Percentiles rank a stretch among this genome's conserved stretches.
Evolutionary conservation across 2,113 vertebrate genomes (phyloP).

Genomic region (Apodemus sylvaticus): DNA sequence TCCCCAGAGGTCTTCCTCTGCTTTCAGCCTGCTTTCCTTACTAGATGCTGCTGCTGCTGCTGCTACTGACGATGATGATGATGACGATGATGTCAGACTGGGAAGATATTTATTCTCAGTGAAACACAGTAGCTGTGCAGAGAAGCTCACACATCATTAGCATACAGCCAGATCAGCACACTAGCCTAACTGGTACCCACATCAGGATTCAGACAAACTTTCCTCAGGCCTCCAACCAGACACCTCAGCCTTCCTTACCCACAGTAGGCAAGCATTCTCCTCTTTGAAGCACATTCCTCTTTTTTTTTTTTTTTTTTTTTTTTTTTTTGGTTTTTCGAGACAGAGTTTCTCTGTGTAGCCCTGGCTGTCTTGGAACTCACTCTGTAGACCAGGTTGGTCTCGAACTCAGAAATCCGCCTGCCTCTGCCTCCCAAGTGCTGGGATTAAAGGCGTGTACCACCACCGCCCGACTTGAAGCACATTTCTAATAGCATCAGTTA

Average conservation of each 20-base stretch:
- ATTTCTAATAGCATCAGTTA: background rate
- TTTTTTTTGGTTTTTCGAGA: too few species aligned
- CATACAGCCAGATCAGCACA: background rate
- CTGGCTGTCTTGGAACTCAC: too few species aligned
- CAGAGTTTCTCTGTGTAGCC: too few species aligned
- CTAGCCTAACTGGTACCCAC: background rate
- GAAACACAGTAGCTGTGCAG: background rate
- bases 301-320: too few species aligned
- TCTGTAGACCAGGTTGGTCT: too few species aligned
- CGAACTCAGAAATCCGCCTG: too few species aligned
- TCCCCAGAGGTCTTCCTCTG: background rate
- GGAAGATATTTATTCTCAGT: conserved; percentile 1
- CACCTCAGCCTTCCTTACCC: background rate
- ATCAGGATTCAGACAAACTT: background rate
- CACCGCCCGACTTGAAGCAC: too few species aligned
- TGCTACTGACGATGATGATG: background rate
- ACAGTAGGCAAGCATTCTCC: background rate
- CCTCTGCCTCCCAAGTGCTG: too few species aligned
- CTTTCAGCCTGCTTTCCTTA: background rate
- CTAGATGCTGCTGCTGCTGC: background rate
- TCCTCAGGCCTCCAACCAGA: background rate
- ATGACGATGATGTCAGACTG: background rate
- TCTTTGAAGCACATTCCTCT: background rate
- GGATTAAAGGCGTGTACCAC: too few species aligned
- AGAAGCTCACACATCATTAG: background rate